Conservation (phyloP, 2,888 invertebrate genomes). For the Bombylius discolor region DNA sequence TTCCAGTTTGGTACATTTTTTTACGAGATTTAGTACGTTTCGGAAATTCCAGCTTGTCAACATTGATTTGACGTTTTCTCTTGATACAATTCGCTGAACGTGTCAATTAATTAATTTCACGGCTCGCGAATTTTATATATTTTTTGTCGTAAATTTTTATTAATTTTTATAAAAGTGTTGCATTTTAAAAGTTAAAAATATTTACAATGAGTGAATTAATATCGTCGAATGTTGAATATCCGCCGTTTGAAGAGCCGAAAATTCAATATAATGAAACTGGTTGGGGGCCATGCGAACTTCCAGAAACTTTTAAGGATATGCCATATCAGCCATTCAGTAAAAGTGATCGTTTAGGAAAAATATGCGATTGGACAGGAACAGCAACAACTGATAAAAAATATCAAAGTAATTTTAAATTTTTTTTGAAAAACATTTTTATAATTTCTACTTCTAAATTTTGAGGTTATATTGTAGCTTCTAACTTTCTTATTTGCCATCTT, state of each 20-base stretch:
- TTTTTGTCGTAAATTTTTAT: too few species aligned
- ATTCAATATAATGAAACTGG: constrained; percentile 44
- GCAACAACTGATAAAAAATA: constrained; percentile 88
- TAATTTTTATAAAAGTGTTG: not conserved
- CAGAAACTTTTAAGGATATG: constrained; percentile 61
- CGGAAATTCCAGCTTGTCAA: too few species aligned
- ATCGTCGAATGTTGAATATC: constrained; percentile 23
- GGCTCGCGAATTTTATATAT: too few species aligned
- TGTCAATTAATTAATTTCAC: too few species aligned
- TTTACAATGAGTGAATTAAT: constrained; percentile 23
- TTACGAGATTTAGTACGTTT: too few species aligned
- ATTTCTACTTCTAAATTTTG: not conserved
- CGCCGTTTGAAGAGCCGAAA: constrained; percentile 27
- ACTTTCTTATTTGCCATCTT: too few species aligned
- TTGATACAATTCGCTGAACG: too few species aligned
- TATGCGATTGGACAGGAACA: constrained; percentile 96
- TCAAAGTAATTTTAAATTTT: constrained; percentile 50
- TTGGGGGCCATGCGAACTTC: constrained; percentile 95
- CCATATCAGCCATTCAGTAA: constrained; percentile 99
- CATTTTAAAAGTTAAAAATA: not conserved
- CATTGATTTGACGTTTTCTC: too few species aligned
- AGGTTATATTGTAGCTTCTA: not conserved
- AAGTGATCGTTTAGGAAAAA: constrained; percentile 95
- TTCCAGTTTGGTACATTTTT: too few species aligned
- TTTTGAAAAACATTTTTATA: not conserved